phyloP scores from a whole-genome alignment of 2,888 invertebrate species.

The Bruchidius siliquastri region DNA sequence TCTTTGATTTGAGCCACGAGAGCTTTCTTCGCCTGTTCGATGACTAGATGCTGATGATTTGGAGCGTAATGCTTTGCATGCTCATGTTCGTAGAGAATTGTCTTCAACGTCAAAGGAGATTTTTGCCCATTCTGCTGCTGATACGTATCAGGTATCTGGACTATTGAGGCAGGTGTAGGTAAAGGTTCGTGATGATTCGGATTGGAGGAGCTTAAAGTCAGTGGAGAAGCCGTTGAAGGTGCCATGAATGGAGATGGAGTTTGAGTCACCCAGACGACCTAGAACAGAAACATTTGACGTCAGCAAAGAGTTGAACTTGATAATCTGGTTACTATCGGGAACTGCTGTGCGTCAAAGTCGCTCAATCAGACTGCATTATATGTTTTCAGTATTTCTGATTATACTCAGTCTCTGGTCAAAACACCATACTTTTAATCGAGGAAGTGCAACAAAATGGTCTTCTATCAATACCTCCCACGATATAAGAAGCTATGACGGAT shows the following conservation, averaged over 20 bases:
- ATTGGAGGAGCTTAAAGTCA: background rate
- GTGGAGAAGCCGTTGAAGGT: background rate
- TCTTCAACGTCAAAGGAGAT: background rate
- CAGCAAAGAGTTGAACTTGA: background rate
- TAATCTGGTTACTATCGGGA: too few species aligned
- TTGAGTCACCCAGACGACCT: background rate
- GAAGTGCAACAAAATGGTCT: too few species aligned
- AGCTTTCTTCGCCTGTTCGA: constrained; percentile 15
- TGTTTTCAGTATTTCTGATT: too few species aligned
- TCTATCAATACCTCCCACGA: too few species aligned
- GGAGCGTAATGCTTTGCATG: constrained; percentile 22
- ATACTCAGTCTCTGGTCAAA: too few species aligned
- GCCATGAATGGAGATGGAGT: background rate
- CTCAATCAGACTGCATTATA: too few species aligned
- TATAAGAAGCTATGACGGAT: too few species aligned
- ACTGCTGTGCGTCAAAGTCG: too few species aligned
- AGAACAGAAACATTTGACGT: background rate
- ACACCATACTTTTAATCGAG: too few species aligned
- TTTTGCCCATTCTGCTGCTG: background rate
- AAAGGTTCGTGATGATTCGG: background rate
- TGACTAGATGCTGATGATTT: constrained; percentile 19
- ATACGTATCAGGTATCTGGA: background rate
- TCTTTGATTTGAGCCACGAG: constrained; percentile 13
- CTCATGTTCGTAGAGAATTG: background rate
- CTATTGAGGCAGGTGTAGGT: background rate